These are phyloP conservation scores for Pampusana beccarii DNA, from an alignment of 2,113 vertebrate genomes.

Conservation along the genomic window DNA sequence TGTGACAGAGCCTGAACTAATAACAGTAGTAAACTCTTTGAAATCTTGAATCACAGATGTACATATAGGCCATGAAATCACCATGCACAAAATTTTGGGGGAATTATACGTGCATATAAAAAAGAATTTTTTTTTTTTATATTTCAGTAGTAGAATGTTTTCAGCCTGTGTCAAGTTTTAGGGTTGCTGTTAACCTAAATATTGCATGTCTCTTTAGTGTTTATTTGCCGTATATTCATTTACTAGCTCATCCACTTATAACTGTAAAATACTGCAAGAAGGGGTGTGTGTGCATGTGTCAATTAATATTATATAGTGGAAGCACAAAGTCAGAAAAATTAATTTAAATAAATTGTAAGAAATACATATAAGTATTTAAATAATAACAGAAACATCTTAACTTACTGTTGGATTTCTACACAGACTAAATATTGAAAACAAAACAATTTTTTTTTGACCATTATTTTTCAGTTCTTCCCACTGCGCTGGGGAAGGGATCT, in stretches of 20 bases:
- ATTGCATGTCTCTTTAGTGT: neutral
- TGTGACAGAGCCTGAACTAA: neutral
- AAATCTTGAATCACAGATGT: neutral
- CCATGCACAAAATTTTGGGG: neutral
- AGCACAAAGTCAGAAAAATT: neutral
- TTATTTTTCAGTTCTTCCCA: neutral
- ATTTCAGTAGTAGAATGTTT: neutral
- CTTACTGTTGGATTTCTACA: neutral
- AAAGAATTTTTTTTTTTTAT: neutral
- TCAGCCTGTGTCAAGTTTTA: neutral
- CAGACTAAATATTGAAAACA: neutral
- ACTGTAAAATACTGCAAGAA: neutral
- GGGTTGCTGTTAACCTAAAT: neutral
- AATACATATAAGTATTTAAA: neutral
- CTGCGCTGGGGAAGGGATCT: neutral
- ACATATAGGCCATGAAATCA: neutral
- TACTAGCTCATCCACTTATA: neutral
- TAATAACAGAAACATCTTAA: neutral
- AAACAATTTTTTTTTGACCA: neutral
- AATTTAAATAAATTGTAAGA: neutral
- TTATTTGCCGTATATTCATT: neutral
- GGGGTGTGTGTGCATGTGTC: neutral
- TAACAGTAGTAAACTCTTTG: neutral
- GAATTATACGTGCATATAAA: neutral
- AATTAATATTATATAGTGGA: neutral